These are phyloP conservation scores for Drosophila neotestacea DNA, from an alignment of 2,888 invertebrate genomes.

Conservation along the genomic window DNA sequence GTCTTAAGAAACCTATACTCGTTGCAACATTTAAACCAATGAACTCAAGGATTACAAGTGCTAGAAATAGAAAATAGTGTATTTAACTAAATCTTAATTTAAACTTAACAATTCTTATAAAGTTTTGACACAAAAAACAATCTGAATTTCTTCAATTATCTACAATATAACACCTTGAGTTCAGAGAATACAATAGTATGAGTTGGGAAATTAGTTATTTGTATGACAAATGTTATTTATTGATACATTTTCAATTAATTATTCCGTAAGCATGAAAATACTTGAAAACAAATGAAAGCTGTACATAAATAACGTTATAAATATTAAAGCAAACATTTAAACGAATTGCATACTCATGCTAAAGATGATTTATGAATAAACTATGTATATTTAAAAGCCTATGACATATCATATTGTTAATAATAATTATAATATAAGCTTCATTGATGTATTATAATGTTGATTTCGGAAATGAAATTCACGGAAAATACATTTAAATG, in stretches of 20 bases:
- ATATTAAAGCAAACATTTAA: slow-evolving; percentile 15
- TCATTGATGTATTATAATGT: slow-evolving; percentile 16
- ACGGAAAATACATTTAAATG: slow-evolving; percentile 42
- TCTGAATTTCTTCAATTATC: no score
- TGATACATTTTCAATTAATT: neutral
- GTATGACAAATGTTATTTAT: neutral
- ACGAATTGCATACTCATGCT: neutral
- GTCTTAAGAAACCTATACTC: no score
- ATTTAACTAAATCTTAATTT: neutral
- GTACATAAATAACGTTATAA: slow-evolving; percentile 5
- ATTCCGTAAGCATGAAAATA: neutral
- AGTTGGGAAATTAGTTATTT: no score
- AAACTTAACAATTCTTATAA: no score
- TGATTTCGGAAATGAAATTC: slow-evolving; percentile 6
- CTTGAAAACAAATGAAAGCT: neutral
- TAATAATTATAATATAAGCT: slow-evolving; percentile 18
- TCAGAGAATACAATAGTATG: no score
- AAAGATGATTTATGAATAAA: slow-evolving; percentile 2
- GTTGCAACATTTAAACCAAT: neutral
- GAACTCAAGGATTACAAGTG: neutral
- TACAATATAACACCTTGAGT: no score
- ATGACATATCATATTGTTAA: slow-evolving; percentile 12
- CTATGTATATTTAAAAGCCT: slow-evolving; percentile 1
- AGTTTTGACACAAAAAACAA: no score
- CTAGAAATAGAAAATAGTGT: neutral